Conservation (phyloP, 2,888 invertebrate species). For the Nemapogon koenigi region DNA sequence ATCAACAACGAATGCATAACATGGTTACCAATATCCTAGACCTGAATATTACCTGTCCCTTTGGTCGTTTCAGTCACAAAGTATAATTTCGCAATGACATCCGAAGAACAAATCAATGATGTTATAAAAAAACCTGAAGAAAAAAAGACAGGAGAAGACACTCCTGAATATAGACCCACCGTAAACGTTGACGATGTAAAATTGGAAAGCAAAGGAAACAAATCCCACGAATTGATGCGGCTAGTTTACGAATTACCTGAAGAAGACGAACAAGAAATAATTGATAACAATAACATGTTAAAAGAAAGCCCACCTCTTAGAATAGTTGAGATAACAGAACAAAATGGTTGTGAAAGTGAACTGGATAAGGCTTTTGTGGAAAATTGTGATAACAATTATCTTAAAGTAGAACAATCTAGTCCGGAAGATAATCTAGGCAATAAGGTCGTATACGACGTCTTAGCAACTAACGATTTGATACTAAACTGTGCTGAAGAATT, state of each 20-base stretch:
- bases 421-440: constrained; percentile 39
- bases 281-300: constrained; percentile 48
- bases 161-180: constrained; percentile 31
- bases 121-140: constrained; percentile 38
- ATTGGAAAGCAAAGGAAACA: constrained; percentile 29
- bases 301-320: constrained; percentile 56
- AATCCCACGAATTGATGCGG: constrained; percentile 49
- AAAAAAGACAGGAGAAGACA: constrained; percentile 32
- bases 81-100: constrained; percentile 44
- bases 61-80: too few species aligned
- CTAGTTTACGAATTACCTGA: constrained; percentile 56
- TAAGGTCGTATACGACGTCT: constrained; percentile 44
- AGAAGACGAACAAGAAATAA: constrained; percentile 33
- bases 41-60: too few species aligned
- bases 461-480: constrained; percentile 39
- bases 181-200: constrained; percentile 28
- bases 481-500: constrained; percentile 42
- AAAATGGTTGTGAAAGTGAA: constrained; percentile 54
- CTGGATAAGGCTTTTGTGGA: constrained; percentile 26
- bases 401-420: constrained; percentile 35
- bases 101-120: constrained; percentile 51
- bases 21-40: too few species aligned
- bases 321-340: constrained; percentile 52
- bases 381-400: constrained; percentile 35
- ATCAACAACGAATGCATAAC: too few species aligned